A percentile compares a stretch with the other conserved stretches of the same genome.
Evolutionary conservation across 2,113 vertebrate genomes (phyloP).

Genomic region (Gallinago undulata): DNA sequence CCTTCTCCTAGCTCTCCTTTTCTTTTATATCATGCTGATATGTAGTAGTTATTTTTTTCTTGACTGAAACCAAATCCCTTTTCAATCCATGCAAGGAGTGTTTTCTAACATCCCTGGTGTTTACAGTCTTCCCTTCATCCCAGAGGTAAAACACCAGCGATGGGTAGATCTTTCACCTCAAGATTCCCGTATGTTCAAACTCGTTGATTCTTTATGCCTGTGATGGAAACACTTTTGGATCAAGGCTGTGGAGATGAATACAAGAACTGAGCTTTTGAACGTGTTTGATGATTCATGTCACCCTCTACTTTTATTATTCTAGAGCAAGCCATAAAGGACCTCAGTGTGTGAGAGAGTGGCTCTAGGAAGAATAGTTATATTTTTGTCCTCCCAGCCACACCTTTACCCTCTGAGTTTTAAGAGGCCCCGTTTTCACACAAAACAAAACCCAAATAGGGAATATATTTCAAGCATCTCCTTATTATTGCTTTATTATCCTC

Average conservation of each 20-base stretch:
- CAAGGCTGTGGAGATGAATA: neutral
- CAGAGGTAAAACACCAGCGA: neutral
- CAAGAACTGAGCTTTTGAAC: neutral
- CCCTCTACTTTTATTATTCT: neutral
- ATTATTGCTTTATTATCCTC: neutral
- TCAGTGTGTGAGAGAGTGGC: neutral
- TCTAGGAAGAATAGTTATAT: neutral
- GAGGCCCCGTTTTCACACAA: neutral
- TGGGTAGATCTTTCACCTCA: neutral
- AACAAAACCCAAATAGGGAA: neutral
- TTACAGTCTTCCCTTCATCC: neutral
- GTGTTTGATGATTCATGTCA: neutral
- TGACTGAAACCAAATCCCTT: neutral
- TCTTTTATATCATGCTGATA: neutral
- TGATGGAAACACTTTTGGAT: neutral
- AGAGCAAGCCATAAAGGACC: neutral
- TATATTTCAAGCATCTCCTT: neutral
- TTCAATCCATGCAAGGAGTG: neutral
- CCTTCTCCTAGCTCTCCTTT: neutral
- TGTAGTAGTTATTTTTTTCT: neutral
- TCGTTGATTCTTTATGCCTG: neutral
- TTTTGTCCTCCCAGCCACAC: neutral
- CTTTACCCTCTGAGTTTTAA: neutral
- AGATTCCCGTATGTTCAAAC: neutral
- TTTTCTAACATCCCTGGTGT: neutral